Conservation (phyloP, 2,888 invertebrate species). For the Bombylius discolor region DNA sequence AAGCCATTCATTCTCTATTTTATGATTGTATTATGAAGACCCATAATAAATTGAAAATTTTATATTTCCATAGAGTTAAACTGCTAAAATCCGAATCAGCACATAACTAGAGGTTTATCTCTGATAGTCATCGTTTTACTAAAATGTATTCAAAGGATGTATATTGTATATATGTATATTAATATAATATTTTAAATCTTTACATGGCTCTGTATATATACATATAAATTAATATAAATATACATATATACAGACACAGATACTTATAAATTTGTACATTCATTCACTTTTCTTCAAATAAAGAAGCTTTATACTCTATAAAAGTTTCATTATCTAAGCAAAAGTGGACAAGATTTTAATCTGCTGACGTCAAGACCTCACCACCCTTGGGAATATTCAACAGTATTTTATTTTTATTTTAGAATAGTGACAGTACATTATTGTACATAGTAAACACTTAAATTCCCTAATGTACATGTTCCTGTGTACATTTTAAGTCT, state of each 20-base stretch:
- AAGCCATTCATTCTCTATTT: neutral
- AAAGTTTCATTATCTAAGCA: slow-evolving; percentile 1
- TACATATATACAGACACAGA: too few relatives aligned
- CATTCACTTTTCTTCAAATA: neutral
- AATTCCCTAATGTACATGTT: too few relatives aligned
- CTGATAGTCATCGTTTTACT: too few relatives aligned
- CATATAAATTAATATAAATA: too few relatives aligned
- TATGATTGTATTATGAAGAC: neutral
- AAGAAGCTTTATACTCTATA: neutral
- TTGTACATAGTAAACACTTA: neutral
- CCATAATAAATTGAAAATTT: slow-evolving; percentile 8
- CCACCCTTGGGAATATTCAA: neutral
- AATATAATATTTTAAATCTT: too few relatives aligned
- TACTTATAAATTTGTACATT: too few relatives aligned
- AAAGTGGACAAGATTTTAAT: slow-evolving; percentile 7
- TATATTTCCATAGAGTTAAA: slow-evolving; percentile 5
- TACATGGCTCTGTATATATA: too few relatives aligned
- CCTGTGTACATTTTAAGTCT: too few relatives aligned
- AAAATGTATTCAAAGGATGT: too few relatives aligned
- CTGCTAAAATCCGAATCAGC: slow-evolving; percentile 4
- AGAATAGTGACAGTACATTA: too few relatives aligned
- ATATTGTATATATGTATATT: too few relatives aligned
- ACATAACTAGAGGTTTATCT: neutral
- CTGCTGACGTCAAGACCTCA: slow-evolving; percentile 6
- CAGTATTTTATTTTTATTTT: too few relatives aligned